phyloP scores from a whole-genome alignment of 2,113 vertebrate genomes.

The Apteryx mantelli region DNA sequence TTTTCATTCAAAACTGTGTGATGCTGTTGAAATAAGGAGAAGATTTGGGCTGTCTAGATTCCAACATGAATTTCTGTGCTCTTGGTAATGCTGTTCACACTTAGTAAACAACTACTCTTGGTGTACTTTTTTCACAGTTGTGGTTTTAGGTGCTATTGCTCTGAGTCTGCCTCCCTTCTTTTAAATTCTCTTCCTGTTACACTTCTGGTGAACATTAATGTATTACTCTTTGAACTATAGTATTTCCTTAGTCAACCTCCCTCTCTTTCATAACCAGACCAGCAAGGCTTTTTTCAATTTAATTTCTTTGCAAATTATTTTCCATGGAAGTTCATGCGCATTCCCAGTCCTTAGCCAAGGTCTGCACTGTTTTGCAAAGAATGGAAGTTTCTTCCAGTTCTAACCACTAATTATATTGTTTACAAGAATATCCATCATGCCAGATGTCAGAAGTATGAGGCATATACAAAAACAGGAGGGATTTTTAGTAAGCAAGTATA shows the following conservation, averaged over 20 bases:
- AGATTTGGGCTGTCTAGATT: background rate
- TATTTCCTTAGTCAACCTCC: background rate
- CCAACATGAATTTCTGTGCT: background rate
- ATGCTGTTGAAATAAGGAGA: background rate
- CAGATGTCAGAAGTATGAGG: background rate
- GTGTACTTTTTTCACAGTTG: background rate
- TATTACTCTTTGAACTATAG: background rate
- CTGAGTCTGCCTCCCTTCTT: background rate
- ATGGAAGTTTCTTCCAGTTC: background rate
- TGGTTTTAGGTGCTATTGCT: background rate
- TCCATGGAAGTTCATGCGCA: background rate
- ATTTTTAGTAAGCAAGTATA: background rate
- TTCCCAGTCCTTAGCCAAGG: background rate
- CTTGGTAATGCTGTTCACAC: background rate
- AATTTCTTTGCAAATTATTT: conserved; percentile 12
- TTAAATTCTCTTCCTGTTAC: background rate
- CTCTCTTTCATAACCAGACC: background rate
- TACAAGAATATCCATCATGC: background rate
- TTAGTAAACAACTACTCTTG: background rate
- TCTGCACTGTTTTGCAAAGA: background rate
- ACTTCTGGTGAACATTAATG: background rate
- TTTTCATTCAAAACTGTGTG: background rate
- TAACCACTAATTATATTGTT: background rate
- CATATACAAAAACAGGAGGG: background rate
- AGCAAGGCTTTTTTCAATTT: background rate